These are phyloP conservation scores for Phrynosoma platyrhinos DNA, from an alignment of 2,113 vertebrate species.

Conservation along the genomic window DNA sequence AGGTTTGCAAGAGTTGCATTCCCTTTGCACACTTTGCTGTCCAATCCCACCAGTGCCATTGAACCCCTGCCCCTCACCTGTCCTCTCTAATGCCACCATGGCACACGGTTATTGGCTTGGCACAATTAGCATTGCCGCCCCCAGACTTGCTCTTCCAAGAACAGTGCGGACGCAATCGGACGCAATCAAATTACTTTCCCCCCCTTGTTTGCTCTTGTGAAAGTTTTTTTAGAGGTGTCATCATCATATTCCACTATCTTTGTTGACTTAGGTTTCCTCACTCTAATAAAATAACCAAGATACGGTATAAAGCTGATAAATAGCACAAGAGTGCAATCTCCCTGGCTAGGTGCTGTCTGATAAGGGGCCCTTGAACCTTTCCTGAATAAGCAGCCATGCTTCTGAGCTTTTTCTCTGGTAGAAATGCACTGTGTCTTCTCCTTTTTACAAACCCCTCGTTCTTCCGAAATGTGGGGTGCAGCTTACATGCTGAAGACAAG, in stretches of 20 bases:
- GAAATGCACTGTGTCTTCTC: neutral
- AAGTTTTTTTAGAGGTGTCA: neutral
- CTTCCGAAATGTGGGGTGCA: neutral
- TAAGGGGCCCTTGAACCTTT: neutral
- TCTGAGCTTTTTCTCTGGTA: neutral
- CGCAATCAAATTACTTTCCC: neutral
- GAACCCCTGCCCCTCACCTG: neutral
- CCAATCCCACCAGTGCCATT: neutral
- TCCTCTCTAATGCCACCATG: neutral
- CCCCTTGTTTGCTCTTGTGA: constrained; percentile 18
- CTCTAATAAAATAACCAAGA: constrained; percentile 9
- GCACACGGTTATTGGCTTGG: constrained; percentile 10
- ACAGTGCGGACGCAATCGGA: constrained; percentile 9
- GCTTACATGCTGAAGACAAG: neutral
- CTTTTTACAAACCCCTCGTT: neutral
- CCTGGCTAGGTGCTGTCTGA: neutral
- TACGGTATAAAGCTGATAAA: constrained; percentile 14
- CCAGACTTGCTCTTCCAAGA: neutral
- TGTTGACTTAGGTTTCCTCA: constrained; percentile 20
- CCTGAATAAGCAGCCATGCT: neutral
- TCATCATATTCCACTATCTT: neutral
- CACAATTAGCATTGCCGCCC: neutral
- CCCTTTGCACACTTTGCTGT: neutral
- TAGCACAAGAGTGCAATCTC: neutral
- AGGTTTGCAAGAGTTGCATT: neutral